Conservation (phyloP, 2,888 invertebrate species). For the Apodemia mormo region DNA sequence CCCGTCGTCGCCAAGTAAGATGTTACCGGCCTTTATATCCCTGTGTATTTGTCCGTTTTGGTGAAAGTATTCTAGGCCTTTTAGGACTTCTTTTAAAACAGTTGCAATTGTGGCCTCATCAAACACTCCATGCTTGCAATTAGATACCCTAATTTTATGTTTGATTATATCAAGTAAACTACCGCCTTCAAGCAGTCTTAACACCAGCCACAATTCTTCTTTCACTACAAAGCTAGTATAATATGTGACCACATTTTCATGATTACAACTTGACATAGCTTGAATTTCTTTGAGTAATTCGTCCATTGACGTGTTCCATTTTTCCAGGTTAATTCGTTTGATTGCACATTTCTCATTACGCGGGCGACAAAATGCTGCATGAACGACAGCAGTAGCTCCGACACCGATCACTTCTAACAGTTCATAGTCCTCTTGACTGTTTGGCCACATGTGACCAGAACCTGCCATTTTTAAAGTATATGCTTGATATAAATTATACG, state of each 20-base stretch:
- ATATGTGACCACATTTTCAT: slow-evolving; percentile 99
- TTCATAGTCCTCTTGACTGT: slow-evolving; percentile 96
- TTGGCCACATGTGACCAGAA: slow-evolving; percentile 88
- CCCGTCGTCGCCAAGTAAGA: slow-evolving; percentile 97
- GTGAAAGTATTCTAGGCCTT: slow-evolving; percentile 99
- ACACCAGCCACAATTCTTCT: slow-evolving; percentile 99
- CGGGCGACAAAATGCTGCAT: slow-evolving; percentile 96
- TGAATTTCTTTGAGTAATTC: slow-evolving; percentile 96
- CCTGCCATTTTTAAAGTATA: slow-evolving; percentile 50
- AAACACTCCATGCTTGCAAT: slow-evolving; percentile 98
- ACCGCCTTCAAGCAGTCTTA: slow-evolving; percentile 96
- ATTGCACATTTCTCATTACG: slow-evolving; percentile 98
- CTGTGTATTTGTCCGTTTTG: slow-evolving; percentile 97
- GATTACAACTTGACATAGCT: slow-evolving; percentile 99
- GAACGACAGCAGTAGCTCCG: slow-evolving; percentile 99
- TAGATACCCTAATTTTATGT: slow-evolving; percentile 94
- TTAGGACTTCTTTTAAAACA: slow-evolving; percentile 96
- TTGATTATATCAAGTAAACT: slow-evolving; percentile 96
- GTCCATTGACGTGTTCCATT: slow-evolving; percentile 99
- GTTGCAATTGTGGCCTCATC: slow-evolving; percentile 99
- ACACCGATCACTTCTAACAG: slow-evolving; percentile 97
- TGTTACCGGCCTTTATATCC: slow-evolving; percentile 90
- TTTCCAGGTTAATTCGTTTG: slow-evolving; percentile 99
- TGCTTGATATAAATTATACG: background rate
- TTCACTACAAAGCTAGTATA: slow-evolving; percentile 99